Evolutionary conservation across 2,888 invertebrate genomes (phyloP), one percentile per base, ranked within the genome.

Genomic region (Iselma pallidipennis): DNA sequence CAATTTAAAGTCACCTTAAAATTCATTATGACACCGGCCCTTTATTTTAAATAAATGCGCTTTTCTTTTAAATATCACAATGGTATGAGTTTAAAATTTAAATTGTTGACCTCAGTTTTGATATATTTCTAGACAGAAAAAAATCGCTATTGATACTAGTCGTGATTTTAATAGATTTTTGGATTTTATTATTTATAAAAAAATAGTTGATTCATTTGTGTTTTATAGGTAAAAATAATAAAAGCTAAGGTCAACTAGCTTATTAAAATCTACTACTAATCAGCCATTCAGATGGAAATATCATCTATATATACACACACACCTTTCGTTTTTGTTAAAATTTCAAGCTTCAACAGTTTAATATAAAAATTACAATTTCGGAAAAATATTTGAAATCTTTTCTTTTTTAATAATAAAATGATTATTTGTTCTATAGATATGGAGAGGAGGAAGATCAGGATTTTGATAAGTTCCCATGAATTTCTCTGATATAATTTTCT

Each of bases 21-120:
- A n/a, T n/a, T n/a, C n/a, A n/a, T n/a, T n/a, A n/a, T n/a, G n/a
- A n/a, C n/a, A n/a, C n/a, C n/a, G n/a, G n/a, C n/a, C n/a, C n/a
- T 52, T 52, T 23, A 12, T 23, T 21, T 45, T 21, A 45, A 45
- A 42, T 28, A 31, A 25, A 49, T 29, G 16, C 12, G 19, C 12
- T 25, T 45, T 50, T n/a, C 52, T 53, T 53, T 16, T 50, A 53
- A 57, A 61, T 61, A 61, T 61, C 61, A 61, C 61, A 57, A 54
- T 53, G 7, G 54, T n/a, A 50, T 42, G n/a, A 48, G 31, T 54
- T 33, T 19, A 29, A 49, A 59, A 49, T 54, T 50, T 42, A 42
- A 23, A 49, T 23, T 53, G 61, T 57, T 61, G 61, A 61, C 61
- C 57, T 37, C 57, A 61, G 61, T 23, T 45, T 14, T 25, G 25